Conservation (phyloP, 1,140 invertebrate species). For the Fopius arisanus region DNA sequence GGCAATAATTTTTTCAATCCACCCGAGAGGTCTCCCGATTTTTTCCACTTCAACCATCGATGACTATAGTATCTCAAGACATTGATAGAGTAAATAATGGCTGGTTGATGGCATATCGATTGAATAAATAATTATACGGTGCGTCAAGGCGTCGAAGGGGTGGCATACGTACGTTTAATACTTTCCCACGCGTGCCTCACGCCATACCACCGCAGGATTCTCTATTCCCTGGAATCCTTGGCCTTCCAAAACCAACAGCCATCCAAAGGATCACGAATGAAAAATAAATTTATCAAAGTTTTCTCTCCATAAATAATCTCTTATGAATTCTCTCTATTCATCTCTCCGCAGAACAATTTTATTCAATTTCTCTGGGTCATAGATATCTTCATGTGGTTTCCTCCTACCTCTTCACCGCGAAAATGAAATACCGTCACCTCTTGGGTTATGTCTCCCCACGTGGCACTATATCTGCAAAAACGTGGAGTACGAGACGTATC, state of each 20-base stretch:
- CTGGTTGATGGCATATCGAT: constrained; percentile 31
- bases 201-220: constrained; percentile 24
- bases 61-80: constrained; percentile 18
- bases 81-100: constrained; percentile 39
- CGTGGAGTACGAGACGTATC: neutral
- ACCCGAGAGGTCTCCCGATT: neutral
- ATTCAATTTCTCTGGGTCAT: neutral
- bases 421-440: constrained; percentile 1
- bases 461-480: neutral
- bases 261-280: neutral
- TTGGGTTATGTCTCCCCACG: neutral
- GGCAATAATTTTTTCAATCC: neutral
- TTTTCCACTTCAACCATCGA: neutral
- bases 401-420: neutral
- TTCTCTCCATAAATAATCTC: neutral
- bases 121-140: constrained; percentile 33
- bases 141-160: constrained; percentile 21
- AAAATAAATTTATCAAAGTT: neutral
- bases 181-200: constrained; percentile 44
- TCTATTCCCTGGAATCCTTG: neutral
- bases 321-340: neutral
- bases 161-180: constrained; percentile 25
- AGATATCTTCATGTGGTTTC: constrained; percentile 13
- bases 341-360: neutral
- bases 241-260: constrained; percentile 7